phyloP scores from a whole-genome alignment of 2,888 invertebrate genomes.

The Smittia sp. region DNA sequence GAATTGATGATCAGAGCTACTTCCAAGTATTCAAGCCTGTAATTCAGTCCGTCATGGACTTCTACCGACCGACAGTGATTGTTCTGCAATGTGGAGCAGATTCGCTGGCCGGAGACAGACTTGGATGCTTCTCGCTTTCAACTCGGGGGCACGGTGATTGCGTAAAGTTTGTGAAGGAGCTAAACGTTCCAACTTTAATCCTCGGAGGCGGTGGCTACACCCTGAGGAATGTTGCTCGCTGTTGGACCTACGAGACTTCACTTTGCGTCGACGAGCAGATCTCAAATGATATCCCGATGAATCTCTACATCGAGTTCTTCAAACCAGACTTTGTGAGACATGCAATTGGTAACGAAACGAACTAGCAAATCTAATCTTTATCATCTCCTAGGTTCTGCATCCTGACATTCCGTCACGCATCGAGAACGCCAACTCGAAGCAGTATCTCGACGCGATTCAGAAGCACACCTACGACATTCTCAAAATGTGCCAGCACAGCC shows the following conservation, averaged over 20 bases:
- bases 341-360: background rate
- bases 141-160: constrained; percentile 97
- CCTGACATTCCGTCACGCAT: constrained; percentile 84
- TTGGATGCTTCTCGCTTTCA: constrained; percentile 95
- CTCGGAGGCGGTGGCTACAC: constrained; percentile 80
- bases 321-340: constrained; percentile 77
- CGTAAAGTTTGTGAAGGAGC: constrained; percentile 89
- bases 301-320: constrained; percentile 95
- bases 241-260: constrained; percentile 99
- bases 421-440: constrained; percentile 93
- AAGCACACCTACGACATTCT: constrained; percentile 89
- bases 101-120: constrained; percentile 87
- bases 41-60: constrained; percentile 91
- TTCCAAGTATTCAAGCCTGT: constrained; percentile 92
- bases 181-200: constrained; percentile 88
- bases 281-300: constrained; percentile 91
- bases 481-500: constrained; percentile 89
- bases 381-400: constrained; percentile 59
- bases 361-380: background rate
- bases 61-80: constrained; percentile 93
- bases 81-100: constrained; percentile 98
- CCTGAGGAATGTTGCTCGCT: constrained; percentile 91
- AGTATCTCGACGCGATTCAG: constrained; percentile 89
- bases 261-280: constrained; percentile 89
- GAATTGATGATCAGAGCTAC: constrained; percentile 92